Percentiles rank a stretch among this genome's conserved stretches.
Evolutionary conservation across 2,113 vertebrate genomes (phyloP).

Genomic region (Silurus glanis): DNA sequence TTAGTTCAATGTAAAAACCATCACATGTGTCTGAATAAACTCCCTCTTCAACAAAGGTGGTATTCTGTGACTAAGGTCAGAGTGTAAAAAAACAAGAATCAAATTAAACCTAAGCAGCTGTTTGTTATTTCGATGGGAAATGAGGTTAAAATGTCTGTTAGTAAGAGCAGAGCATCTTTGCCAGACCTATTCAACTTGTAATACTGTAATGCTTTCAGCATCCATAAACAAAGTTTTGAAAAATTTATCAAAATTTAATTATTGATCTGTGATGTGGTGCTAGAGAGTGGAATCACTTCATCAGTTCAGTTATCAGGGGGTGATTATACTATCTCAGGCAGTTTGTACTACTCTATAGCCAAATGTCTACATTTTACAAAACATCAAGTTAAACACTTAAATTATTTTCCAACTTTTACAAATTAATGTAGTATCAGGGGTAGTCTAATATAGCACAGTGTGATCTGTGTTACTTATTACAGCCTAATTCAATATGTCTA

Average conservation of each 20-base stretch:
- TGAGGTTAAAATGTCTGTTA: constrained; percentile 21
- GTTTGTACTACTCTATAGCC: constrained; percentile 6
- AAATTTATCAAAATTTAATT: constrained; percentile 30
- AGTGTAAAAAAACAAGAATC: constrained; percentile 26
- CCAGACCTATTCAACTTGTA: neutral
- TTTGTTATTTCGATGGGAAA: constrained; percentile 43
- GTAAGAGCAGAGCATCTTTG: neutral
- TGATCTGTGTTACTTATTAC: constrained; percentile 5
- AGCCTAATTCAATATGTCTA: neutral
- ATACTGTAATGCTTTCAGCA: neutral
- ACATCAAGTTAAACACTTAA: neutral
- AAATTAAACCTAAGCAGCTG: constrained; percentile 37
- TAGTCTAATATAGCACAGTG: neutral
- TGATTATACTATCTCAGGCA: constrained; percentile 35
- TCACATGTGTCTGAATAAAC: constrained; percentile 32
- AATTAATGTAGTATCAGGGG: neutral
- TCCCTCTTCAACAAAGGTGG: neutral
- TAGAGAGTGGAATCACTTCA: neutral
- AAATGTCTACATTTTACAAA: neutral
- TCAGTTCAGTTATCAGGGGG: neutral
- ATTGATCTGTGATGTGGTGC: constrained; percentile 37
- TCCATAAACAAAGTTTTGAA: constrained; percentile 11
- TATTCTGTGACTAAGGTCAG: constrained; percentile 2
- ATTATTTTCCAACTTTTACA: neutral
- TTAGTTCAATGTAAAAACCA: neutral